Percentiles rank a stretch among this genome's conserved stretches.
phyloP scores from a whole-genome alignment of 2,797 vertebrate species.

The Choloepus didactylus region DNA sequence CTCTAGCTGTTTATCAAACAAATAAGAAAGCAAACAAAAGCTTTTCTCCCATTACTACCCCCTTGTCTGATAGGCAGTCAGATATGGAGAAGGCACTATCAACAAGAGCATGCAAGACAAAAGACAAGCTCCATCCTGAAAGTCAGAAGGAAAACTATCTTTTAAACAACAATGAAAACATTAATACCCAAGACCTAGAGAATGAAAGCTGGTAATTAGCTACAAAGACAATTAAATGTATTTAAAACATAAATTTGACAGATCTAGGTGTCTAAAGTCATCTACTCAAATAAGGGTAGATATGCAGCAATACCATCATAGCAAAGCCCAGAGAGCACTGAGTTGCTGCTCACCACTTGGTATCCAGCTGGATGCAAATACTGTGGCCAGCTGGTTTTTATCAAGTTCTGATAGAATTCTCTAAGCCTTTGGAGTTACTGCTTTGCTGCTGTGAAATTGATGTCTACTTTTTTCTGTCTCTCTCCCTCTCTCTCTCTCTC shows the following conservation, averaged over 20 bases:
- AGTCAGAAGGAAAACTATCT: background rate
- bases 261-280: background rate
- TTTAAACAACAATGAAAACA: background rate
- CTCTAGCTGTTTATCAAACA: background rate
- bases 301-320: fast-evolving
- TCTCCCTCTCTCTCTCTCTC: background rate
- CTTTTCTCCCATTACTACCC: background rate
- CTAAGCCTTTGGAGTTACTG: background rate
- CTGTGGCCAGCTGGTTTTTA: background rate
- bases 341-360: background rate
- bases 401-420: background rate
- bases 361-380: background rate
- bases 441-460: background rate
- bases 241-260: background rate
- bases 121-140: background rate
- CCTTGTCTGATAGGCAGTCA: background rate
- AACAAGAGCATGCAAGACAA: background rate
- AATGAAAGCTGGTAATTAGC: background rate
- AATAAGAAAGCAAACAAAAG: background rate
- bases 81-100: background rate
- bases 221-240: background rate
- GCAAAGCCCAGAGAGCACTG: background rate
- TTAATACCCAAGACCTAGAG: background rate
- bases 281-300: background rate
- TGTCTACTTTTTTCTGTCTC: background rate